Percentiles rank a stretch among this genome's conserved stretches.
Conservation (phyloP, 2,797 vertebrate genomes). For the Neosilurus hyrtlii region DNA sequence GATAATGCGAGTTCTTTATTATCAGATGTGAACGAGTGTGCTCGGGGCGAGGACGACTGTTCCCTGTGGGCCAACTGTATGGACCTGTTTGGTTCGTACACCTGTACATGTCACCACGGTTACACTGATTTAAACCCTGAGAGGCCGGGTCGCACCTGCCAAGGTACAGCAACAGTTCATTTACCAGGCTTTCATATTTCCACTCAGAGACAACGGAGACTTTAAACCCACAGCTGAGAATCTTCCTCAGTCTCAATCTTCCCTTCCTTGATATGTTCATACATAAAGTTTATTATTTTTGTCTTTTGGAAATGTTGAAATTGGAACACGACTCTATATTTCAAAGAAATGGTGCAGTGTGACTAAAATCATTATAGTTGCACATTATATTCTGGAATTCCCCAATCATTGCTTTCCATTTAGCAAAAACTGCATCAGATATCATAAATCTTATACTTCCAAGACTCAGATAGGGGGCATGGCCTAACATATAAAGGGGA, state of each 20-base stretch:
- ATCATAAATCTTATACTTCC: not conserved
- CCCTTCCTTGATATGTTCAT: not conserved
- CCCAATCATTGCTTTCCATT: not conserved
- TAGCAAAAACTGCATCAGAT: not conserved
- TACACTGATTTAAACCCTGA: conserved; percentile 61
- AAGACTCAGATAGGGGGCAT: not conserved
- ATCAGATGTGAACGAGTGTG: conserved; percentile 80
- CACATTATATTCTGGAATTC: too few relatives aligned
- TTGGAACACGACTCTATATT: not conserved
- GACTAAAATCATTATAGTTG: not conserved
- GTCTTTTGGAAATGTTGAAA: too few relatives aligned
- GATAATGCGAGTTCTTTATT: conserved; percentile 34
- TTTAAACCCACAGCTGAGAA: not conserved
- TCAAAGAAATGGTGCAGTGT: not conserved
- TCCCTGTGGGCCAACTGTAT: conserved; percentile 67
- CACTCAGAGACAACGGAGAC: not conserved
- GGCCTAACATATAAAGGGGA: not conserved
- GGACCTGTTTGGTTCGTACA: conserved; percentile 77
- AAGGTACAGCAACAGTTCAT: conserved; percentile 29
- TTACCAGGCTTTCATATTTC: not conserved
- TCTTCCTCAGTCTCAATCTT: not conserved
- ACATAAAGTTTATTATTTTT: too few relatives aligned
- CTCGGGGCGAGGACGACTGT: conserved; percentile 71
- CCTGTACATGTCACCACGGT: conserved; percentile 71
- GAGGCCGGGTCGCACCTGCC: conserved; percentile 75